Base-by-base conservation (phyloP, 2,113 vertebrate species). In the Rhinopomastus cyanomelas region DNA sequence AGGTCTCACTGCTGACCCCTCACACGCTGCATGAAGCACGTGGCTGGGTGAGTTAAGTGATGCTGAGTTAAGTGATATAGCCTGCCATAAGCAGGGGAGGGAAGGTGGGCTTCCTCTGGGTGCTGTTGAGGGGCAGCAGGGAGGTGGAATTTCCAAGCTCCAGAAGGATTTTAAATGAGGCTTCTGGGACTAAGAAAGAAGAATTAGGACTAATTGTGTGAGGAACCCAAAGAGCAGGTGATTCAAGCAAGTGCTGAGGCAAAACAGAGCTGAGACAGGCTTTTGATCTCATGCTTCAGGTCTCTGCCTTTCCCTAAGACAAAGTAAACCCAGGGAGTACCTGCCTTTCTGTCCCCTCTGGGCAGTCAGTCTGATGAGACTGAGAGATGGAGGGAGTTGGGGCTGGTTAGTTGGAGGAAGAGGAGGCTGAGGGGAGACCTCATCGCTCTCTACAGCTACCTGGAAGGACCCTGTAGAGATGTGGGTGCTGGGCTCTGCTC, bases 251-350 rank as follows among this genome's bases (percentile, higher is more conserved):
- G 26, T 42, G 52, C 11, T 23, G 49, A 89, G 30, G 52, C 61
- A 92, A 48, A 95, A 84, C 18, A 46, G 62, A 74, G n/a, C 42
- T 73, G 32, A 71, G 51, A 85, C 86, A 92, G 72, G 66, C 67
- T 39, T 75, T 74, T 77, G 27, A 53, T 92, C 39, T 73, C 37
- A 21, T 51, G 25, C 5, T 91, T 52, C 69, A 90, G 65, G 39
- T 56, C 62, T 72, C 32, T 59, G 37, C 34, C 89, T 87, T 88
- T 86, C 76, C 78, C 36, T 75, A 87, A 87, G 83, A 82, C 37
- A 83, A 87, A 78, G 16, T 93, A 95, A 91, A 93, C 84, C 88
- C 90, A 92, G 19, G 19, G 32, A 64, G 29, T 6, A 23, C 44
- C 91, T 88, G 23, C 49, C 82, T 95, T 94, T 73, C 48, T 5